Evolutionary conservation across 2,797 vertebrate species (phyloP), one percentile per base, ranked within the genome.

Genomic region (Paratrypauchen microcephalus): DNA sequence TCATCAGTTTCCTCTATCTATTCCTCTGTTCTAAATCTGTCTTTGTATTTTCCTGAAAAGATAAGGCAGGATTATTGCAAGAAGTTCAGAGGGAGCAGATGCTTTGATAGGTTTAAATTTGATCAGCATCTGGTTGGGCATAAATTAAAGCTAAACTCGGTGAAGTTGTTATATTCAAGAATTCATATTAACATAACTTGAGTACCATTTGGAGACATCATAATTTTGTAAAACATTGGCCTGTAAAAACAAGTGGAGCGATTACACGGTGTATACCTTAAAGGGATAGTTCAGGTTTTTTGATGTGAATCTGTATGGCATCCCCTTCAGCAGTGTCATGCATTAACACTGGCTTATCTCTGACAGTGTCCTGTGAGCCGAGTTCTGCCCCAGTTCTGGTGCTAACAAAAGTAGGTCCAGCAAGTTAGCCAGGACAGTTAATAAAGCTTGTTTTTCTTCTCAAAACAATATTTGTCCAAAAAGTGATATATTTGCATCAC

Each of bases 1-100:
- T 91, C 83, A 87, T 82, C 58, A 74, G 68, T 75, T 28, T 69
- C 73, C 59, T 83, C 78, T 80, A 77, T 68, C 65, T 84, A 77
- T 78, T 76, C 67, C 65, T 45, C 68, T 72, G 69, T 86, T 79
- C 85, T 83, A 80, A 90, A 83, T 85, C 85, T 71, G 13, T 58
- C 30, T 39, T n/a, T 66, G 28, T 50, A 48, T 48, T 68, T 45
- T 66, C 57, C 66, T 72, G 63, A 75, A 67, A 71, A 74, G 69
- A 52, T 79, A 75, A 69, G 68, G 74, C 65, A 4, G 24, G 66
- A n/a, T 84, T 62, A 78, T 80, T 78, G 86, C 72, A 76, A 74
- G 71, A 83, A 73, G 71, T 77, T 83, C 76, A 68, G 64, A 65
- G 56, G n/a, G 69, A 76, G 52, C 72, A 76, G 75, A 78, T 63